phyloP scores from a whole-genome alignment of 2,888 invertebrate genomes.

The Epinotia demarniana region DNA sequence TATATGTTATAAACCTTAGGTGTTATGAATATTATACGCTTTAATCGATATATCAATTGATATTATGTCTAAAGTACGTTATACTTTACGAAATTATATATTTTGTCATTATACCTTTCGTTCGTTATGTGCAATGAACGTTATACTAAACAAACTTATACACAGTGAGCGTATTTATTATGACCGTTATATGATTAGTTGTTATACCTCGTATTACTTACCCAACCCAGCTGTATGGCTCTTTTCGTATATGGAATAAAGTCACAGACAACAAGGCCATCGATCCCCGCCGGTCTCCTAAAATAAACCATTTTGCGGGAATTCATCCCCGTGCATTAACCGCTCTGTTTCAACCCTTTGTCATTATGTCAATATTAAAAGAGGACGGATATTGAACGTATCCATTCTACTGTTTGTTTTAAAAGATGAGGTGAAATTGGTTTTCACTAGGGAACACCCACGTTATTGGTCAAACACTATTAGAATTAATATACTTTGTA shows the following conservation, averaged over 20 bases:
- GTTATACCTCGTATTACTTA: no score
- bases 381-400: constrained; percentile 27
- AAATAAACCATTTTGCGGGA: constrained; percentile 38
- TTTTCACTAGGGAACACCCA: constrained; percentile 15
- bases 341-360: constrained; percentile 10
- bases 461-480: constrained; percentile 1
- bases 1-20: no score
- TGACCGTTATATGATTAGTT: no score
- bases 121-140: no score
- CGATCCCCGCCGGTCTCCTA: constrained; percentile 34
- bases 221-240: background rate
- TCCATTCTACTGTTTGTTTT: constrained; percentile 31
- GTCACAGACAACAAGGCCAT: constrained; percentile 29
- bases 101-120: no score
- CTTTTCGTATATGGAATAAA: constrained; percentile 7
- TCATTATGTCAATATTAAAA: constrained; percentile 39
- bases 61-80: no score
- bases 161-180: no score
- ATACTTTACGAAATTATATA: no score
- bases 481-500: constrained; percentile 11
- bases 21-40: no score
- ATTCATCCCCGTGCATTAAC: constrained; percentile 37
- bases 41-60: no score
- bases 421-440: constrained; percentile 27
- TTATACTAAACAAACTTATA: no score